Evolutionary conservation across 1,140 invertebrate genomes (phyloP).

Genomic region (Sesamia nonagrioides): DNA sequence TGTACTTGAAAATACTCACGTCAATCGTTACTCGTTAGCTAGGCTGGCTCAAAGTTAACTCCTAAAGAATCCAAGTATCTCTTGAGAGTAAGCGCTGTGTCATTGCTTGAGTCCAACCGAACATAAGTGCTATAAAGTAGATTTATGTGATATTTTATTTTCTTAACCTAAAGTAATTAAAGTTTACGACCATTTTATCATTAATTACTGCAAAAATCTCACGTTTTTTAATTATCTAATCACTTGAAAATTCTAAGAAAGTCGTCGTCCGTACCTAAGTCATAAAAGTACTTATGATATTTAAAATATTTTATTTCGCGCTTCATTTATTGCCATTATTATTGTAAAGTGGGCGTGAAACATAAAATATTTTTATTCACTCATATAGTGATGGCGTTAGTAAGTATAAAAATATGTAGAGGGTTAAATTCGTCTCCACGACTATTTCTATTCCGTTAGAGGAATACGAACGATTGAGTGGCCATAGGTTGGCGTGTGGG

Average conservation of each 20-base stretch:
- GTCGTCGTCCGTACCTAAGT: background rate
- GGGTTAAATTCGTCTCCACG: constrained; percentile 59
- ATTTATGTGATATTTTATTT: constrained; percentile 31
- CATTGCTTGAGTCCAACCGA: constrained; percentile 70
- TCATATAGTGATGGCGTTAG: background rate
- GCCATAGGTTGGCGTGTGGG: constrained; percentile 85
- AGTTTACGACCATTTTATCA: constrained; percentile 16
- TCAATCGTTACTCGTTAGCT: constrained; percentile 84
- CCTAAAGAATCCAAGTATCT: constrained; percentile 84
- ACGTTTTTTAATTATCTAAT: constrained; percentile 3
- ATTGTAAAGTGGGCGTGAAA: background rate
- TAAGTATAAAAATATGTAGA: background rate
- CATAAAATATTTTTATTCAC: constrained; percentile 1
- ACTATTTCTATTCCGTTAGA: constrained; percentile 64
- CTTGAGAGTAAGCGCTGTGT: constrained; percentile 81
- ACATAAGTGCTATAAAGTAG: constrained; percentile 54
- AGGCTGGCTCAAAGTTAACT: constrained; percentile 73
- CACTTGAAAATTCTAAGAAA: constrained; percentile 7
- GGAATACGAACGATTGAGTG: constrained; percentile 83
- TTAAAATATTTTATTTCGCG: background rate
- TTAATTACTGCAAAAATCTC: constrained; percentile 18
- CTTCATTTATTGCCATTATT: constrained; percentile 11
- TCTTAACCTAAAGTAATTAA: constrained; percentile 4
- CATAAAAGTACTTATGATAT: constrained; percentile 1
- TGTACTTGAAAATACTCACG: constrained; percentile 74